A percentile compares a stretch with the other conserved stretches of the same genome.
These are phyloP conservation scores for Ceryle rudis DNA, from an alignment of 2,797 vertebrate species.

Conservation along the genomic window DNA sequence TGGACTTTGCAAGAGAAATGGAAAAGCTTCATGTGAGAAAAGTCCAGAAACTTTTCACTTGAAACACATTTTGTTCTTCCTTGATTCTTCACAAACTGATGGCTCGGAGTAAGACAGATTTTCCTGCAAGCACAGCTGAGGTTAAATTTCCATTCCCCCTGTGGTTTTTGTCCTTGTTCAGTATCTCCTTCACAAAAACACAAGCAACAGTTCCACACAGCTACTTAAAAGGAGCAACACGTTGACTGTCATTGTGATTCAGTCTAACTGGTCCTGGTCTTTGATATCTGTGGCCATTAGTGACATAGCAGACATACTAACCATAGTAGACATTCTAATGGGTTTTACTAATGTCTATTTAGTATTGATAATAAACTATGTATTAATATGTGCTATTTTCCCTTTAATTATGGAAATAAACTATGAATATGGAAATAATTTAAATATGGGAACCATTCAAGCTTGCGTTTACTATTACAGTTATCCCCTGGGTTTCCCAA, in stretches of 20 bases:
- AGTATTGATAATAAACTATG: not conserved
- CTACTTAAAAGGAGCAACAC: not conserved
- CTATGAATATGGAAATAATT: not conserved
- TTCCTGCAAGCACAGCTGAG: not conserved
- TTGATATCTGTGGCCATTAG: not conserved
- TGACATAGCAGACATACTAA: not conserved
- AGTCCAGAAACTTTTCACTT: not conserved
- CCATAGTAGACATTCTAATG: not conserved
- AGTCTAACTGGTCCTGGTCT: not conserved
- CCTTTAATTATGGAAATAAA: not conserved
- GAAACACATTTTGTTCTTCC: not conserved
- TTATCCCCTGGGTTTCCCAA: not conserved
- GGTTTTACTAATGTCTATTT: too few relatives aligned
- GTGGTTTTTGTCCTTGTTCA: not conserved
- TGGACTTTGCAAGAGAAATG: not conserved
- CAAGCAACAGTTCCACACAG: not conserved
- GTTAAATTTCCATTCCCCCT: not conserved
- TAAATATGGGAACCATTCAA: not conserved
- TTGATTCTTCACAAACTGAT: not conserved
- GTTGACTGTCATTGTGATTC: not conserved
- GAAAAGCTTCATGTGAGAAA: not conserved
- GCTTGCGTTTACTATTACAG: not conserved
- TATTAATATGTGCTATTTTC: not conserved
- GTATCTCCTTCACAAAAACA: not conserved
- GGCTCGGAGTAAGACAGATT: not conserved